phyloP scores from a whole-genome alignment of 2,888 invertebrate species.

The Hyposoter dolosus region DNA sequence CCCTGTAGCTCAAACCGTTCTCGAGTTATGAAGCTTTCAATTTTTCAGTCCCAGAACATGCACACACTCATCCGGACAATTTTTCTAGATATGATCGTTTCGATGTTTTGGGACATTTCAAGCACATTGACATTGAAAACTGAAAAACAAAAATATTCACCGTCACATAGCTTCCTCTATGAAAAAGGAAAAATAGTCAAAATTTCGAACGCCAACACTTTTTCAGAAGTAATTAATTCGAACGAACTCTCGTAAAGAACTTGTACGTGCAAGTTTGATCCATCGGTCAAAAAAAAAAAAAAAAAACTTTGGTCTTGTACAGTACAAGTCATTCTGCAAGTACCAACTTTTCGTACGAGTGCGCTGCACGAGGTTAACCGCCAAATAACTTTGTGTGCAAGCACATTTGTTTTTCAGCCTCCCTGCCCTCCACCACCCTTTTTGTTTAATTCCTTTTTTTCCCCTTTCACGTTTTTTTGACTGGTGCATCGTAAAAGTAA shows the following conservation, averaged over 20 bases:
- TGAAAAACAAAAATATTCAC: too few species aligned
- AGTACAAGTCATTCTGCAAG: conserved; percentile 5
- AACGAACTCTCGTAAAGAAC: background rate
- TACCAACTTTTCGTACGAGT: conserved; percentile 8
- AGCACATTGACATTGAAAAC: too few species aligned
- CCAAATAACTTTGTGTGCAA: conserved; percentile 43
- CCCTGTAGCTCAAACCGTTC: too few species aligned
- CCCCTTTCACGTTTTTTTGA: background rate
- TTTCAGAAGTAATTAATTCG: background rate
- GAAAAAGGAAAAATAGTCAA: background rate
- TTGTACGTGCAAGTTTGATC: background rate
- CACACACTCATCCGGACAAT: too few species aligned
- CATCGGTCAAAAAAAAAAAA: conserved; percentile 4
- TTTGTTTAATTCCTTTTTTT: conserved; percentile 34
- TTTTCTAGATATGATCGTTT: too few species aligned
- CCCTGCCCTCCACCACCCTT: background rate
- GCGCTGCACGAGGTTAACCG: conserved; percentile 9
- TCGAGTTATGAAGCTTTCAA: too few species aligned
- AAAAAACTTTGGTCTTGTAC: background rate
- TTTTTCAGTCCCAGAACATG: too few species aligned
- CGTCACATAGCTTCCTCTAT: too few species aligned
- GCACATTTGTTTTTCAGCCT: conserved; percentile 34
- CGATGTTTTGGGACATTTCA: too few species aligned
- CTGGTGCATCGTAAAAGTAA: conserved; percentile 42
- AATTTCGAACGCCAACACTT: background rate